Percentiles rank a stretch among this genome's conserved stretches.
phyloP scores from a whole-genome alignment of 1,140 invertebrate genomes.

The Babylonia areolata region DNA sequence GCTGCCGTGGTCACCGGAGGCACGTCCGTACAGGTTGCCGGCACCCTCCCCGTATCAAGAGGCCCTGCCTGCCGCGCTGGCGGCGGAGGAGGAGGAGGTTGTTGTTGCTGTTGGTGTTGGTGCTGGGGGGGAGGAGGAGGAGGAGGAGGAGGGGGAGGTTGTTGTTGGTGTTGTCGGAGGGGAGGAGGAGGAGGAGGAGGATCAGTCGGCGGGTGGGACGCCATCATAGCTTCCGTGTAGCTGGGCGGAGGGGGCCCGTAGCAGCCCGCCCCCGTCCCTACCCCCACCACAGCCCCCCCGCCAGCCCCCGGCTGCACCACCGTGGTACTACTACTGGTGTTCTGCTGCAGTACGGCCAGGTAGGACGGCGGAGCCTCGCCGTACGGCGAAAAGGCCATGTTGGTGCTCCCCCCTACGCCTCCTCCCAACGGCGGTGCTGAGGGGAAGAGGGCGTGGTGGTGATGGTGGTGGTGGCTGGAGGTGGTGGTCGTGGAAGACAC shows the following conservation, averaged over 20 bases:
- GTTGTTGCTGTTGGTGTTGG: too few species aligned
- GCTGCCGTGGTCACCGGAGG: too few species aligned
- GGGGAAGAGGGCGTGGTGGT: not conserved
- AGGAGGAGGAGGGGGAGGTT: too few species aligned
- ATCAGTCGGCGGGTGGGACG: conserved; percentile 9
- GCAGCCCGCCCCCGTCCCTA: not conserved
- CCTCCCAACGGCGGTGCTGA: not conserved
- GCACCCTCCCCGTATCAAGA: too few species aligned
- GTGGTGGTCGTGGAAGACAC: not conserved
- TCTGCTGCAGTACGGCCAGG: conserved; percentile 5
- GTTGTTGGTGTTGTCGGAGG: too few species aligned
- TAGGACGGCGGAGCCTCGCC: conserved; percentile 21
- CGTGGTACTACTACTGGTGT: too few species aligned
- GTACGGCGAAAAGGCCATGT: not conserved
- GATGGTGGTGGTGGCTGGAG: too few species aligned
- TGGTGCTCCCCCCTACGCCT: not conserved
- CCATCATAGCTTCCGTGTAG: conserved; percentile 17
- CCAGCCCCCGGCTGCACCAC: not conserved
- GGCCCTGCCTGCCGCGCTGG: too few species aligned
- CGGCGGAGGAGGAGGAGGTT: too few species aligned
- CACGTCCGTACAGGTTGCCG: too few species aligned
- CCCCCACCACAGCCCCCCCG: not conserved
- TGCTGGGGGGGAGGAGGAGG: too few species aligned
- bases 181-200: too few species aligned
- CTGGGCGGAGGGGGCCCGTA: not conserved